Conservation (phyloP, 1,140 invertebrate species). For the Xylocopa sonorina region DNA sequence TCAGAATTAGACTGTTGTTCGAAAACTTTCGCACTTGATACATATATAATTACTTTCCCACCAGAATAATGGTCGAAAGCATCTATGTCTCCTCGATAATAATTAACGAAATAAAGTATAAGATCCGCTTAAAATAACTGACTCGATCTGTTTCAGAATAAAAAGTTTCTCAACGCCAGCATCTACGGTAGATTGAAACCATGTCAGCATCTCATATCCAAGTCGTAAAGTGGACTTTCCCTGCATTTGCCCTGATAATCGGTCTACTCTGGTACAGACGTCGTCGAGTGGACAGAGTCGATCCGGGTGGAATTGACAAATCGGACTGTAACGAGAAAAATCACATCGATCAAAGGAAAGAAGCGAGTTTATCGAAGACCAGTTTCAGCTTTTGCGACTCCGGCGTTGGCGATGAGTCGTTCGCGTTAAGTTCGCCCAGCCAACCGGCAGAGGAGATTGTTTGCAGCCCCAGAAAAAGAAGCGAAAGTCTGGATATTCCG, state of each 20-base stretch:
- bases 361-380: neutral
- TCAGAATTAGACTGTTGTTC: too few relatives aligned
- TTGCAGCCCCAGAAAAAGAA: constrained; percentile 66
- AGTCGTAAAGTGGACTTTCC: constrained; percentile 79
- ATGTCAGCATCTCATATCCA: constrained; percentile 74
- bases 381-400: constrained; percentile 57
- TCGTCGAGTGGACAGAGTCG: constrained; percentile 78
- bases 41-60: too few relatives aligned
- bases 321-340: constrained; percentile 15
- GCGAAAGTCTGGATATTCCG: constrained; percentile 73
- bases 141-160: constrained; percentile 63
- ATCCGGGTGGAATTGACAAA: constrained; percentile 77
- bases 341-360: neutral
- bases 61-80: too few relatives aligned
- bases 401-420: constrained; percentile 64
- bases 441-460: constrained; percentile 35
- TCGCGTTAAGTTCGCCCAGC: constrained; percentile 45
- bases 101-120: too few relatives aligned
- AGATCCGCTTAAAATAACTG: neutral
- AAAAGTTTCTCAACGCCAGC: constrained; percentile 43
- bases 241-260: constrained; percentile 77
- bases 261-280: constrained; percentile 82
- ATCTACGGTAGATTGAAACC: constrained; percentile 75
- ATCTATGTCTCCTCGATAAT: too few relatives aligned
- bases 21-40: too few relatives aligned